These are phyloP conservation scores for Crotalus helleri DNA, from an alignment of 2,113 vertebrate genomes.

Conservation along the genomic window DNA sequence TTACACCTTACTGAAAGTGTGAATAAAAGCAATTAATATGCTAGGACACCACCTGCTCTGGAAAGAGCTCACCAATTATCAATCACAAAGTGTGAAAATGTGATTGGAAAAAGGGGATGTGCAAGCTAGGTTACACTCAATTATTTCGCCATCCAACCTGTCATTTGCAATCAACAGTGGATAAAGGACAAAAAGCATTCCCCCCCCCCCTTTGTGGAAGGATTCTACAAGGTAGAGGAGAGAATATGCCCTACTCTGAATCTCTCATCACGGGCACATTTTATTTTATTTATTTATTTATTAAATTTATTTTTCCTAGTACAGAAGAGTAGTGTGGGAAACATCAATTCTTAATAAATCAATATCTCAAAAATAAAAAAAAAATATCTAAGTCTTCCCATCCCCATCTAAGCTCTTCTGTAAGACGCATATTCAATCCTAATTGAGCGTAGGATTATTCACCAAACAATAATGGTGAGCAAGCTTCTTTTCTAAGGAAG, in stretches of 20 bases:
- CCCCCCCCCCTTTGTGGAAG: not conserved
- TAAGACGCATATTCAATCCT: not conserved
- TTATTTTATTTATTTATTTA: not conserved
- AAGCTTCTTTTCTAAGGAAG: not conserved
- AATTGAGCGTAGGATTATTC: not conserved
- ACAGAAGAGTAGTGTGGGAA: not conserved
- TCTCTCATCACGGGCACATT: not conserved
- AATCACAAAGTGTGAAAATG: constrained; percentile 36
- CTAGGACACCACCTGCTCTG: constrained; percentile 35
- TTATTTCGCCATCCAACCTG: not conserved
- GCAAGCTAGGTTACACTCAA: not conserved
- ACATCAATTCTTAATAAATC: not conserved
- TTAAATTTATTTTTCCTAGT: not conserved
- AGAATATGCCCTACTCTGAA: not conserved
- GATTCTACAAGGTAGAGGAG: not conserved
- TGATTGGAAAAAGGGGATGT: constrained; percentile 2
- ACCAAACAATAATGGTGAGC: not conserved
- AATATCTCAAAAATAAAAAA: not conserved
- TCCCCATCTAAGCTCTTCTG: not conserved
- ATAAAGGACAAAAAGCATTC: not conserved
- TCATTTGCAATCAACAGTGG: not conserved
- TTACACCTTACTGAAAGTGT: constrained; percentile 30
- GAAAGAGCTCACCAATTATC: constrained; percentile 35
- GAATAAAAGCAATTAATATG: constrained; percentile 36
- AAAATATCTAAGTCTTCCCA: not conserved